Percentiles rank a stretch among this genome's conserved stretches.
Evolutionary conservation across 2,888 invertebrate genomes (phyloP).

Genomic region (Lepidocyrtoides sp.): DNA sequence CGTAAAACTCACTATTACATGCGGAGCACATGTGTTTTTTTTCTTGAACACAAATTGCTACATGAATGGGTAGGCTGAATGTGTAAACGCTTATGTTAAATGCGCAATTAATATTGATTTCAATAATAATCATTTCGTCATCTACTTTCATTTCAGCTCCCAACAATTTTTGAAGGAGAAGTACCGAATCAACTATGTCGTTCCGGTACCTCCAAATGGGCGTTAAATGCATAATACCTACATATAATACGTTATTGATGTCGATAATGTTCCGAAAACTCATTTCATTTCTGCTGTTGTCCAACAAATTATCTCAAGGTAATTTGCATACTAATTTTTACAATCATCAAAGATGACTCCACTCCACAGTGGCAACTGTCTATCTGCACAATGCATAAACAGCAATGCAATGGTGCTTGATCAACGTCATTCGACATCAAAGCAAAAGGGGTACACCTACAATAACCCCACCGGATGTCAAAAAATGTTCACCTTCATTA

Average conservation of each 20-base stretch:
- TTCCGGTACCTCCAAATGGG: not conserved
- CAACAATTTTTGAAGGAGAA: not conserved
- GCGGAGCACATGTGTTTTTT: not conserved
- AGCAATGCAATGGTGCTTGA: too few relatives aligned
- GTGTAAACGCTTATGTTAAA: slow-evolving; percentile 22
- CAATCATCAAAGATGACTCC: not conserved
- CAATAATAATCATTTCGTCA: slow-evolving; percentile 28
- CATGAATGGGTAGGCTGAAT: not conserved
- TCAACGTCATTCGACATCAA: too few relatives aligned
- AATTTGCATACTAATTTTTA: slow-evolving; percentile 2
- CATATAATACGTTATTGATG: not conserved
- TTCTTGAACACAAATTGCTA: not conserved
- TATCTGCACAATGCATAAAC: too few relatives aligned
- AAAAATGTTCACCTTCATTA: not conserved
- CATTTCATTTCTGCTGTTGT: not conserved
- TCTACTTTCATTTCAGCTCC: not conserved
- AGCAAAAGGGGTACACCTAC: not conserved
- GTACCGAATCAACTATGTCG: not conserved
- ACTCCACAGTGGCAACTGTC: too few relatives aligned
- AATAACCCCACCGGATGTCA: not conserved
- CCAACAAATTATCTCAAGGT: not conserved
- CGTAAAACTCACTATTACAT: too few relatives aligned
- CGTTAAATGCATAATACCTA: not conserved
- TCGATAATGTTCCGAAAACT: not conserved
- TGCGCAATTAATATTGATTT: slow-evolving; percentile 43